Evolutionary conservation across 2,113 vertebrate species (phyloP).

Genomic region (Holacanthus passer): DNA sequence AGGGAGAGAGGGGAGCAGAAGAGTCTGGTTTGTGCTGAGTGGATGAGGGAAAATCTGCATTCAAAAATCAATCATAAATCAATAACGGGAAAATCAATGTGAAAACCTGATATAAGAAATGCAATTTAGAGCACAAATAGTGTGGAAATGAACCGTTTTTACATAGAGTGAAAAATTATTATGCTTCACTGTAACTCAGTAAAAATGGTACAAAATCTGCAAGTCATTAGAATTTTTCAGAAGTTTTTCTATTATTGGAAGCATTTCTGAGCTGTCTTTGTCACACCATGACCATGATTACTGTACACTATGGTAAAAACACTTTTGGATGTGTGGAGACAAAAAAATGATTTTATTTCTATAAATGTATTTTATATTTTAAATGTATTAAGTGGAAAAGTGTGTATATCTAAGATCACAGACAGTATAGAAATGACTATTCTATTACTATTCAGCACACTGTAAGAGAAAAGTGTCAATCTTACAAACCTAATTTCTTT

Average conservation of each 20-base stretch:
- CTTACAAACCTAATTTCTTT: slow-evolving; percentile 96
- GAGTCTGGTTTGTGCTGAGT: background rate
- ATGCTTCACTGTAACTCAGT: background rate
- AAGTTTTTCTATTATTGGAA: background rate
- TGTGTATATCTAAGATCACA: too few species aligned
- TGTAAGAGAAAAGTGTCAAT: background rate
- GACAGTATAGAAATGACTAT: background rate
- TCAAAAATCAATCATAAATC: slow-evolving; percentile 1
- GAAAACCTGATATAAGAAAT: background rate
- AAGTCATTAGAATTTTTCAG: background rate
- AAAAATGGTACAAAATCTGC: background rate
- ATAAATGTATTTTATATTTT: too few species aligned
- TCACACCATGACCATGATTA: background rate
- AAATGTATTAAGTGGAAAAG: too few species aligned
- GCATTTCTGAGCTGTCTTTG: background rate
- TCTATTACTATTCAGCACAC: background rate
- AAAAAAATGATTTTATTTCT: too few species aligned
- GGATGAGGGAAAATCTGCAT: background rate
- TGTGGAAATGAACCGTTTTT: background rate
- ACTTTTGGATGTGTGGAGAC: background rate
- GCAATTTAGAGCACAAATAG: background rate
- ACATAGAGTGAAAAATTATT: background rate
- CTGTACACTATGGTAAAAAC: background rate
- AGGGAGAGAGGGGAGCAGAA: slow-evolving; percentile 38
- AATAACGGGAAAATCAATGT: slow-evolving; percentile 12